Base-by-base conservation (phyloP, 2,888 invertebrate genomes). In the Theodoxus fluviatilis region DNA sequence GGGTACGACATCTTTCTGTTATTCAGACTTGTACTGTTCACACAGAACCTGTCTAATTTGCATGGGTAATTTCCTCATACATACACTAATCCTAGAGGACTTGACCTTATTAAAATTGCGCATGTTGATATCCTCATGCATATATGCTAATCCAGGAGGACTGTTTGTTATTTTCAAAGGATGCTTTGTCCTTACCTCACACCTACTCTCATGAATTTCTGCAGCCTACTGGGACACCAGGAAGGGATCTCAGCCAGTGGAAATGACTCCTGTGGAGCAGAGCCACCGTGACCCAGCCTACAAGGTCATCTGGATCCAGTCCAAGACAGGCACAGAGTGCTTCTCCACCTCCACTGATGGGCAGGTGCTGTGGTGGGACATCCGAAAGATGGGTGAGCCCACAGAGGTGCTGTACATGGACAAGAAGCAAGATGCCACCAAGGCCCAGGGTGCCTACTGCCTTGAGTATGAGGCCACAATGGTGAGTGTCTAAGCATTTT, bases 271-370 rank as follows among this genome's bases (percentile, higher is more conserved):
- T 1, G 91, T 94, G 1, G 94, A 95, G 83, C 90, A 91, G 71
- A 94, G 95, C 70, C 97, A 97, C 85, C 89, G 93, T 67, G 97
- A 97, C 88, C 93, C 95, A 0, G 95, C 94, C 0, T 91, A 93
- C 79, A 93, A 93, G 77, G 93, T 95, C 9, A 89, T 95, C 0
- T 98, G 97, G 93, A 93, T 96, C 69, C 94, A 95, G 84, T 95
- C 96, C 0, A 98, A 98, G 89, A 94, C 94, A 40, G 95, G 95
- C 7, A 93, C 94, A 0, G 97, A 98, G 86, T 96, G 96, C 86
- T 96, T 97, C 88, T 95, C 96, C 0, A 91, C 94, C 0, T 94
- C 95, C 0, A 93, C 94, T 15, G 98, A 98, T 87, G 97, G 98
- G 2, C 94, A 94, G 88, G 91, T 91, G 71, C 82, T 91, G 76